A percentile compares a stretch with the other conserved stretches of the same genome.
These are phyloP conservation scores for Hylaeus anthracinus DNA, from an alignment of 1,140 invertebrate species.

Conservation along the genomic window DNA sequence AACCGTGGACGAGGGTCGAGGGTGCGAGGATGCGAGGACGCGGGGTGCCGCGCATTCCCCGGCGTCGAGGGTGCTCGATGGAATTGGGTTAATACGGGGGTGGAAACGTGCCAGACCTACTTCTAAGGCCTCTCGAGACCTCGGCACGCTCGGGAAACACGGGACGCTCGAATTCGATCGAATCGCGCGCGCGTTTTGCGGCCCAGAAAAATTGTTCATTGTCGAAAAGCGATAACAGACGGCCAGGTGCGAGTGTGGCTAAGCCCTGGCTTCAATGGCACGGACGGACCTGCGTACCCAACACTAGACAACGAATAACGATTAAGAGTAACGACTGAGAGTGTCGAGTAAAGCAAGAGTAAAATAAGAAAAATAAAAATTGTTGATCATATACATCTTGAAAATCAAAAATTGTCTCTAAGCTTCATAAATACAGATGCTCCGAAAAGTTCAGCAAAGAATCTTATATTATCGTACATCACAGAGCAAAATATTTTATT, in stretches of 20 bases:
- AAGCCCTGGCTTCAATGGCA: too few relatives aligned
- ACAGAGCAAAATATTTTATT: too few relatives aligned
- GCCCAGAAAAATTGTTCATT: conserved; percentile 18
- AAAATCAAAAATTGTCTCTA: too few relatives aligned
- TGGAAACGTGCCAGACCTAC: conserved; percentile 73
- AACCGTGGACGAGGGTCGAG: neutral
- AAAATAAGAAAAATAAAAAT: too few relatives aligned
- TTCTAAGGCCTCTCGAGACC: conserved; percentile 55
- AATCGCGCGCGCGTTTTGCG: conserved; percentile 2
- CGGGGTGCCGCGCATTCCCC: conserved; percentile 25
- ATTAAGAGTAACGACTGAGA: too few relatives aligned
- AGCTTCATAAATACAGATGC: too few relatives aligned
- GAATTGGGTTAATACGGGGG: conserved; percentile 74
- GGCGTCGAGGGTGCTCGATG: conserved; percentile 46
- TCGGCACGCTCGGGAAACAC: conserved; percentile 29
- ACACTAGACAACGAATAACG: too few relatives aligned
- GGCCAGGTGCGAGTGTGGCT: neutral
- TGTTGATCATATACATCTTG: too few relatives aligned
- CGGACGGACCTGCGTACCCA: too few relatives aligned
- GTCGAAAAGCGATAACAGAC: neutral
- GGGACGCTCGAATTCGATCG: conserved; percentile 45
- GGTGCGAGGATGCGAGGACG: conserved; percentile 1
- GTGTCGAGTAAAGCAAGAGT: too few relatives aligned
- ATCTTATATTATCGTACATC: too few relatives aligned
- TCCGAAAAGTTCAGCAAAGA: too few relatives aligned